Base-by-base conservation (phyloP, 2,113 vertebrate genomes). In the Engystomops pustulosus region DNA sequence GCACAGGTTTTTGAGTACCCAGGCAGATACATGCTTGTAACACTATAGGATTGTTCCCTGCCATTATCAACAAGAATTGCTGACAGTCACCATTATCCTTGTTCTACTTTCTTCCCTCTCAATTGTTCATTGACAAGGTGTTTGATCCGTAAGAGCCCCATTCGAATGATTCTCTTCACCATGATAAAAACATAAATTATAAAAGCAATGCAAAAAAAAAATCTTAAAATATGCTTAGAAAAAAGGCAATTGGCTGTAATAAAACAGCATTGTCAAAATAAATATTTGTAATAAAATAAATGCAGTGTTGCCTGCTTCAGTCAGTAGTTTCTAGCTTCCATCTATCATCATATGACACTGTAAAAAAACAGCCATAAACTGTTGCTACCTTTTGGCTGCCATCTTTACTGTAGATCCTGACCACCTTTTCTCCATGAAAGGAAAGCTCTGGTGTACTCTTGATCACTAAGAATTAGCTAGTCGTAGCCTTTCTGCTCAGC, bases 181-280 rank as follows among this genome's bases (percentile, higher is more conserved):
- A 38, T 25, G 17, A 45, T 44, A 65, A 51, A 20, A 67, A 67
- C 36, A 47, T 55, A 81, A 70, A 71, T 44, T 41, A 70, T 44
- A 80, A 80, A 67, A 47, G 58, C 25, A 47, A 47, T 47, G 58
- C 78, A 45, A 44, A 80, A 44, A 76, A 55, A 81, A 3, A 38
- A 41, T n/a, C 25, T 20, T 14, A 10, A 69, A 69, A 78, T 23
- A 53, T 53, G 27, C 49, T 32, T 75, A 75, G 45, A 75, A 74
- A 75, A 41, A 70, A 75, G 8, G 72, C 32, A 23, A 62, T 38
- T 23, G 27, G 25, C 11, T 47, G 70, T 75, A 62, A 75, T 30
- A 25, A 76, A 27, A 84, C 38, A 67, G 32, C 38, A 47, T 76
- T 65, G 55, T 75, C 82, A 77, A 84, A 67, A 53, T 69, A 65